Evolutionary conservation across 2,113 vertebrate genomes (phyloP), one percentile per base, ranked within the genome.

Genomic region (Pipa parva): DNA sequence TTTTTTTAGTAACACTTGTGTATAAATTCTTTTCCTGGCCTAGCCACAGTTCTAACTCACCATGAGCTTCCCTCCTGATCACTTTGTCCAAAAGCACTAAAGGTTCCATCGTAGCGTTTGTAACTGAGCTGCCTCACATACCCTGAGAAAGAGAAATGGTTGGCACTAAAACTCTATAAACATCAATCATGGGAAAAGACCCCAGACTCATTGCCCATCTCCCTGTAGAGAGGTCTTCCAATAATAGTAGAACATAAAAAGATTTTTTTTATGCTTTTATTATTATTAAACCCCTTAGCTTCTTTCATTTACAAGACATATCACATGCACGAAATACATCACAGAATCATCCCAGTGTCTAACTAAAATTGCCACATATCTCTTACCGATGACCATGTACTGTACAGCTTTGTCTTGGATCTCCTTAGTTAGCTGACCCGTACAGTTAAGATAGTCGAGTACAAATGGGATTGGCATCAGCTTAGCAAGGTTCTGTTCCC

Each of bases 361-460:
- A n/a, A n/a, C n/a, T 48, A n/a, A n/a, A n/a, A 31, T 15, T 29
- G 3, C 28, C 20, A 37, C 18, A 45, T 7, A n/a, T 17, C 3
- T 8, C 87, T 90, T 64, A 92, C 94, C 92, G 0, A 69, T 87
- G 63, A 77, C 83, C 46, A 97, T 83, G 69, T 86, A 92, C 36
- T 72, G 48, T 13, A 71, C 64, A 7, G 89, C 86, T 63, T 87
- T 92, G 45, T 77, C 62, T 56, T 67, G 68, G 55, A 89, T 79
- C 59, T 82, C 81, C 59, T 81, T 39, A 5, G 91, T 93, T 58
- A 97, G 84, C 57, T 96, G 93, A 26, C 86, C 59, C 20, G 92
- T 95, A 67, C 83, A 73, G 39, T 81, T 79, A 66, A 97, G 83
- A 71, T 93, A 96, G 57, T 80, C 75, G 36, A 88, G 82, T 63